Conservation (phyloP, 2,888 invertebrate genomes). For the Strigamia maritima region DNA sequence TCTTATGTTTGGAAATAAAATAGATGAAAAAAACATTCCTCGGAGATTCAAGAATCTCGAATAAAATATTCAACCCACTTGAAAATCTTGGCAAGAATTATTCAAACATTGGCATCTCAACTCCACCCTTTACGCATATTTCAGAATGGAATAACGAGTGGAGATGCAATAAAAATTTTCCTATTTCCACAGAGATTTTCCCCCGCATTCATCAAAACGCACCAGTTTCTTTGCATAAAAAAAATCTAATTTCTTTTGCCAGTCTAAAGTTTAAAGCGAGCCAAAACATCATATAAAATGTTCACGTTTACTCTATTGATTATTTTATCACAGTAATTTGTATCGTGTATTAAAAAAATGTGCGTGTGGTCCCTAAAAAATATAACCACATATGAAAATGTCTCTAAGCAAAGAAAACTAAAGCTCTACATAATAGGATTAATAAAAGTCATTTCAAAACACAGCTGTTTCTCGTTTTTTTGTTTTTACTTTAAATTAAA, state of each 20-base stretch:
- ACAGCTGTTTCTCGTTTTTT: no score
- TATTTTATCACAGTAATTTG: background rate
- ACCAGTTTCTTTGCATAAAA: background rate
- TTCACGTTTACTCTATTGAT: no score
- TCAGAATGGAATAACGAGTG: background rate
- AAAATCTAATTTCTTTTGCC: background rate
- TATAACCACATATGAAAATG: no score
- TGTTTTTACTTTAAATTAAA: no score
- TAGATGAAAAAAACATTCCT: background rate
- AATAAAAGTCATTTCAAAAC: no score
- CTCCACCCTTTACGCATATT: background rate
- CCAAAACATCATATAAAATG: no score
- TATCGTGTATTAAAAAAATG: no score
- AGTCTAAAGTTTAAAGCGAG: no score
- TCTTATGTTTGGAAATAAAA: background rate
- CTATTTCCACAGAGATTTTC: background rate
- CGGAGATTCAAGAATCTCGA: background rate
- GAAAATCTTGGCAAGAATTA: background rate
- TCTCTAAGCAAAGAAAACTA: no score
- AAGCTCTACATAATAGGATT: no score
- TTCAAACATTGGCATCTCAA: background rate
- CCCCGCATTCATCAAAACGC: background rate
- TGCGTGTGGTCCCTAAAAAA: no score
- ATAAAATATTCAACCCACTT: background rate
- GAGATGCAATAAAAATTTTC: slow-evolving; percentile 12